These are phyloP conservation scores for Ciconia nigra DNA, from an alignment of 2,797 vertebrate genomes.

Conservation along the genomic window DNA sequence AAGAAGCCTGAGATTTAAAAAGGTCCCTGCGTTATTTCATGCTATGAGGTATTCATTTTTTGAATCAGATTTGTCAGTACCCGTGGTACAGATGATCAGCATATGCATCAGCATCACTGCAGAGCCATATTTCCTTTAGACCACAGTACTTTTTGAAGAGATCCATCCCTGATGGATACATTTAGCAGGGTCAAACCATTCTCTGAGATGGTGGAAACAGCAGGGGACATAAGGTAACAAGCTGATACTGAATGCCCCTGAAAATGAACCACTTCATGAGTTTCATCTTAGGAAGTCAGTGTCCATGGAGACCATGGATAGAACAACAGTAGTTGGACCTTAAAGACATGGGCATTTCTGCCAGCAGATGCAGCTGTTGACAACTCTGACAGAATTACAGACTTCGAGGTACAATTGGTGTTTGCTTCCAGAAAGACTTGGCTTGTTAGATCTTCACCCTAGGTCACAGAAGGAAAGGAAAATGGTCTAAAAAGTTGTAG, in stretches of 20 bases:
- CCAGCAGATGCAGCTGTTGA: slow-evolving; percentile 40
- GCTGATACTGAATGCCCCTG: background rate
- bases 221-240: background rate
- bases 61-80: slow-evolving; percentile 14
- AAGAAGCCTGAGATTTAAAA: slow-evolving; percentile 13
- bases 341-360: slow-evolving; percentile 23
- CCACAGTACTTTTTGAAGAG: background rate
- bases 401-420: background rate
- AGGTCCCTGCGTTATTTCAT: slow-evolving; percentile 20
- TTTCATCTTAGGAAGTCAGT: slow-evolving; percentile 20
- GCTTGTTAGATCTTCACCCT: background rate
- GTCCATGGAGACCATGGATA: background rate
- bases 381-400: slow-evolving; percentile 13
- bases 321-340: slow-evolving; percentile 9
- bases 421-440: slow-evolving; percentile 8
- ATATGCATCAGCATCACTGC: background rate
- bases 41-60: slow-evolving; percentile 28
- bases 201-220: slow-evolving; percentile 14
- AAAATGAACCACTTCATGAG: slow-evolving; percentile 4
- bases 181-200: slow-evolving; percentile 7
- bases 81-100: background rate
- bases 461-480: background rate
- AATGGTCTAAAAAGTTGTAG: background rate
- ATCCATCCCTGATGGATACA: background rate
- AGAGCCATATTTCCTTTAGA: background rate